phyloP scores from a whole-genome alignment of 2,888 invertebrate species.

The Morinoia aosen region DNA sequence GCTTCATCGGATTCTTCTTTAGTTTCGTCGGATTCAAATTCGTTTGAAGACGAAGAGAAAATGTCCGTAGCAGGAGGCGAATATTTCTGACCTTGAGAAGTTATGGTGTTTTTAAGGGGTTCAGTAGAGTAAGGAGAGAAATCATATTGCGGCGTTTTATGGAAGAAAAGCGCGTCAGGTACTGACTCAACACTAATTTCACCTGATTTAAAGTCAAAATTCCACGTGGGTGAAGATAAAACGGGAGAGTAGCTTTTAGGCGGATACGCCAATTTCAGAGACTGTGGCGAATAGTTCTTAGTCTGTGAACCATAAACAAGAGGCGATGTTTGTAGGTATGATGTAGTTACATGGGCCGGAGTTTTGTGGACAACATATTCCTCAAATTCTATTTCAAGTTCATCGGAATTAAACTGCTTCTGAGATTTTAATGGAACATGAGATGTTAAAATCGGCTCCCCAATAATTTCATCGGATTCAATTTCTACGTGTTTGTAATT shows the following conservation, averaged over 20 bases:
- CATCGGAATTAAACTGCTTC: background rate
- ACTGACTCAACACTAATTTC: background rate
- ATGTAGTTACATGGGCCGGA: background rate
- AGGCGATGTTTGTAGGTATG: background rate
- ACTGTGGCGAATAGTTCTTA: background rate
- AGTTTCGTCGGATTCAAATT: background rate
- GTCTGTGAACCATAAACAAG: background rate
- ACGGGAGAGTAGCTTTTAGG: background rate
- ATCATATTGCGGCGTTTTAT: background rate
- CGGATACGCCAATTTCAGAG: background rate
- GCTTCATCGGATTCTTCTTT: background rate
- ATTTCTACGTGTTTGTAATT: background rate
- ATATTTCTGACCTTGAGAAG: background rate
- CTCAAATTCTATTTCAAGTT: background rate
- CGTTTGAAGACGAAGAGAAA: background rate
- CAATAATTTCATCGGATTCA: background rate
- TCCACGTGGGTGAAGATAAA: background rate
- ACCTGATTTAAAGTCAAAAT: background rate
- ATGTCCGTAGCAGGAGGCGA: background rate
- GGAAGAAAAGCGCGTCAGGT: background rate
- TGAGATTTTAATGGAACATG: background rate
- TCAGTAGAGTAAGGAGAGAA: background rate
- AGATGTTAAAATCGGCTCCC: background rate
- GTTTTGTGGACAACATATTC: background rate
- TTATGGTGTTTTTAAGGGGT: background rate